Conservation (phyloP, 1,140 invertebrate genomes). For the Heterodera schachtii region DNA sequence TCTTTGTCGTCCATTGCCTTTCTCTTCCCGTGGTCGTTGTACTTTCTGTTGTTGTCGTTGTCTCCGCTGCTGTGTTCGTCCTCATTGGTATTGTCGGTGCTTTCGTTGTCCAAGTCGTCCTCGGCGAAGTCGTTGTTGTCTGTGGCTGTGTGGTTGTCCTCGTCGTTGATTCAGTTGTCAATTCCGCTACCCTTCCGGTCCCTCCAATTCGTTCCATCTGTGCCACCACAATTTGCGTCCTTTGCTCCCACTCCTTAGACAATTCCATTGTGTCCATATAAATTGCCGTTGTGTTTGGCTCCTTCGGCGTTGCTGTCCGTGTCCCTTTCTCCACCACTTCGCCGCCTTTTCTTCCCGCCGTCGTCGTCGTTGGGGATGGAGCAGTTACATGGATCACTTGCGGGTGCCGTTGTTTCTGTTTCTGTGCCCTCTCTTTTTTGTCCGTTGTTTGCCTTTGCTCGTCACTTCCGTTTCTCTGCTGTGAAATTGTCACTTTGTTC, state of each 20-base stretch:
- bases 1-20: background rate
- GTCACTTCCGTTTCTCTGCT: background rate
- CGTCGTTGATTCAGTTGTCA: too few species aligned
- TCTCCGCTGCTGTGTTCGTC: background rate
- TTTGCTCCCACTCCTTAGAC: background rate
- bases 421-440: background rate
- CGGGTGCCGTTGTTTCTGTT: background rate
- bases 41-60: background rate
- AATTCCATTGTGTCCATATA: background rate
- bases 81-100: background rate
- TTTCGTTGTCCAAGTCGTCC: background rate
- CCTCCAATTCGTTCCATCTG: background rate
- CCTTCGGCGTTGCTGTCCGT: background rate
- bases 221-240: background rate
- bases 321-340: background rate
- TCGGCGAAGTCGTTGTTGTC: background rate
- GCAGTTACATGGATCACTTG: conserved; percentile 7
- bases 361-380: background rate
- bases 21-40: background rate
- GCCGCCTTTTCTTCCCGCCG: too few species aligned
- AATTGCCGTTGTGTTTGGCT: background rate
- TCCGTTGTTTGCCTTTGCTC: background rate
- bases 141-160: background rate
- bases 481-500: background rate
- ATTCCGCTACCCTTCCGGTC: background rate